Evolutionary conservation across 1,140 invertebrate genomes (phyloP).

Genomic region (Meteorus sp.): DNA sequence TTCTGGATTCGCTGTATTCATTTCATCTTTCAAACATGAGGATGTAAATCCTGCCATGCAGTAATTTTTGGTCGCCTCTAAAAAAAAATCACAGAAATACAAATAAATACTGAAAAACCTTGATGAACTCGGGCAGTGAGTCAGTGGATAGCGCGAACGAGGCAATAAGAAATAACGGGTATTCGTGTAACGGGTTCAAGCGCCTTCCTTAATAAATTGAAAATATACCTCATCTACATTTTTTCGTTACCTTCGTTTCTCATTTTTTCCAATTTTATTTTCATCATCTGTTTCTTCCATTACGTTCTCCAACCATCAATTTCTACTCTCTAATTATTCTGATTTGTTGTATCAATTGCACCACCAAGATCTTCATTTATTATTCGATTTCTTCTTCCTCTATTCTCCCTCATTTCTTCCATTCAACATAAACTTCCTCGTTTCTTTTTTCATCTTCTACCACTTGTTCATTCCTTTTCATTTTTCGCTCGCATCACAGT

Average conservation of each 20-base stretch:
- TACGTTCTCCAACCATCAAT: too few species aligned
- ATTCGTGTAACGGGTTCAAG: slow-evolving; percentile 50
- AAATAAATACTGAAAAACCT: neutral
- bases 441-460: neutral
- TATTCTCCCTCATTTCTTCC: neutral
- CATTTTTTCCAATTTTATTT: too few species aligned
- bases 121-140: slow-evolving; percentile 13
- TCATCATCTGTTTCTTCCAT: too few species aligned
- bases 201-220: neutral
- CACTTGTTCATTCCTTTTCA: neutral
- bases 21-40: too few species aligned
- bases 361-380: neutral
- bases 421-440: neutral
- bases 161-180: slow-evolving; percentile 45
- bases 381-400: slow-evolving; percentile 1
- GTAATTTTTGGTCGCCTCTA: neutral
- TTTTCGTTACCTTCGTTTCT: too few species aligned
- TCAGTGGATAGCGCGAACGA: slow-evolving; percentile 11
- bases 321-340: too few species aligned
- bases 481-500: neutral
- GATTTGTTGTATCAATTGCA: too few species aligned
- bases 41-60: neutral
- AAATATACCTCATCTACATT: neutral
- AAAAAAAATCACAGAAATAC: slow-evolving; percentile 9
- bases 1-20: too few species aligned